Evolutionary conservation across 2,113 vertebrate genomes (phyloP), one percentile per base, ranked within the genome.

Genomic region (Numenius arquata): DNA sequence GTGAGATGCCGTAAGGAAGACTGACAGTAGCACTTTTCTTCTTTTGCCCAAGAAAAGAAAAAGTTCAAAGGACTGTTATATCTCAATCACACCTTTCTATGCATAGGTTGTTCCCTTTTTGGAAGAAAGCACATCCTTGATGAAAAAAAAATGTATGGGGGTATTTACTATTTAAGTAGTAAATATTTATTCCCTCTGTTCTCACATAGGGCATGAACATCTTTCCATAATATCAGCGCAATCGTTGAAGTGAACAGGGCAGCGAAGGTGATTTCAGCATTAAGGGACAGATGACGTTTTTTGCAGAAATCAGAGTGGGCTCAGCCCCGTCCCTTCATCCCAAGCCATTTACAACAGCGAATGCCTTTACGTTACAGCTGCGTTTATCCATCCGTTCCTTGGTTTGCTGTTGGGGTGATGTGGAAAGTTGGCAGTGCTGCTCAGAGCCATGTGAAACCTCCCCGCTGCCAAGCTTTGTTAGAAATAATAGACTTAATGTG

Each of bases 371-470:
- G 18, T 17, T 32, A 5, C 7, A 25, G 66, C 68, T 63, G 9
- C 55, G 78, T 48, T 66, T 30, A 59, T 40, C 68, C 61, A 15
- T 3, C 12, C 29, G 6, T 56, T 71, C 66, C 26, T 4, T 53
- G 40, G 59, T 25, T 25, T 36, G 70, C 81, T 58, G 9, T 12
- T 58, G 70, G 34, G 80, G 41, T 9, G 73, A 19, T 68, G 61
- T 63, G 91, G 94, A 87, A 95, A 90, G 84, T 20, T 96, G 95
- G 89, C 86, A 56, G 50, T 1, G 76, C 87, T 89, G 30, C 15
- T 19, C 19, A 81, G 68, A 50, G 68, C 78, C 83, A 55, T 2
- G 1, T 74, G 82, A 47, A 61, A 43, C 67, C 34, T 73, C 6
- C 23, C 77, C 53, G 70, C 87, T 91, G 85, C 90, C 8, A 29